phyloP scores from a whole-genome alignment of 1,140 invertebrate genomes.

The Sesamia nonagrioides region DNA sequence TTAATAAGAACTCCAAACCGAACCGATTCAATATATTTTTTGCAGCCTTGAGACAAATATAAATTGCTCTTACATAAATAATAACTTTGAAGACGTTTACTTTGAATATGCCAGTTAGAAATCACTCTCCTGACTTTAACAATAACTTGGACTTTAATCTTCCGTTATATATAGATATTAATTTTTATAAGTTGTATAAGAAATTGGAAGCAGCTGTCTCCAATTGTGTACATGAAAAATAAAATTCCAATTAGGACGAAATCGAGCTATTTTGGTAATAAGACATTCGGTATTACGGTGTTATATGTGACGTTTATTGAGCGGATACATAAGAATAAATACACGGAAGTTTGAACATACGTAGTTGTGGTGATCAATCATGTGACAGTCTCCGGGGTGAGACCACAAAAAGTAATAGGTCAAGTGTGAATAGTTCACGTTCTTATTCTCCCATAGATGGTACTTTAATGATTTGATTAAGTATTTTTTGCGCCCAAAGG shows the following conservation, averaged over 20 bases:
- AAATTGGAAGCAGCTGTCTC: no score
- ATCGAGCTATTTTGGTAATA: background rate
- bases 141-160: no score
- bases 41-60: no score
- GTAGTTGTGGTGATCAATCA: slow-evolving; percentile 23
- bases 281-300: slow-evolving; percentile 1
- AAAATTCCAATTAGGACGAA: background rate
- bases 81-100: no score
- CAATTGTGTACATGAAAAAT: background rate
- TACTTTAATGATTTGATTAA: background rate
- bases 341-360: slow-evolving; percentile 9
- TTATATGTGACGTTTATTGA: slow-evolving; percentile 18
- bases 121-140: no score
- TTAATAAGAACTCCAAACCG: no score
- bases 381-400: background rate
- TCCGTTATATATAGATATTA: no score
- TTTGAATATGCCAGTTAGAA: no score
- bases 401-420: slow-evolving; percentile 29
- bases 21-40: no score
- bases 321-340: slow-evolving; percentile 32
- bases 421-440: slow-evolving; percentile 30
- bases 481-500: background rate
- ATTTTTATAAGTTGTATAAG: no score
- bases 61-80: no score
- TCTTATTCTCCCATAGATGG: slow-evolving; percentile 4